phyloP scores from a whole-genome alignment of 2,113 vertebrate genomes.

The Colaptes auratus region DNA sequence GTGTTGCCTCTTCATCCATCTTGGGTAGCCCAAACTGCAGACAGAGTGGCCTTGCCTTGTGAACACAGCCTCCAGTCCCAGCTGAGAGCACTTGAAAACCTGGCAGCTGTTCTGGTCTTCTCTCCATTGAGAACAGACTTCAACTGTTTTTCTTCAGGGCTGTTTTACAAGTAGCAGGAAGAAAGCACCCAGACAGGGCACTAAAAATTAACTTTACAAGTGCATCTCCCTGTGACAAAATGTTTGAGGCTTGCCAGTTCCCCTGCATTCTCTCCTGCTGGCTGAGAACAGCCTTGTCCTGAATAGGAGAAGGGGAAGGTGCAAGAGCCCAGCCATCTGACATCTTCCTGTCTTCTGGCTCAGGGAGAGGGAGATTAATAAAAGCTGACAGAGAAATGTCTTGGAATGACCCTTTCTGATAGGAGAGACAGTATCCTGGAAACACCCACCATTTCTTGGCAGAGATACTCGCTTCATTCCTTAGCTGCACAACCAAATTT shows the following conservation, averaged over 20 bases:
- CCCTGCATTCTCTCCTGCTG: neutral
- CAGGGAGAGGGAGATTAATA: neutral
- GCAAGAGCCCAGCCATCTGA: conserved; percentile 11
- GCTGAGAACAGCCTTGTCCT: conserved; percentile 10
- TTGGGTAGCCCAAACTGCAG: neutral
- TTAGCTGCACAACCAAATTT: neutral
- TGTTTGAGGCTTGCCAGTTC: conserved; percentile 29
- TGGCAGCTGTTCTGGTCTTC: neutral
- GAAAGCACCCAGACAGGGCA: neutral
- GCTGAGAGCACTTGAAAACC: neutral
- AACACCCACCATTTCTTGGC: conserved; percentile 27
- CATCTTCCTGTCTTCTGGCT: conserved; percentile 28
- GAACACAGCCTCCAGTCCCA: neutral
- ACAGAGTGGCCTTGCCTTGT: neutral
- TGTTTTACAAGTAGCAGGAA: neutral
- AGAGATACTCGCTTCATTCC: neutral
- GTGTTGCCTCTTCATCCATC: neutral
- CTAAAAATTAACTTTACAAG: neutral
- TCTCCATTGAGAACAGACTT: neutral
- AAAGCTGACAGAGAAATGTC: conserved; percentile 33
- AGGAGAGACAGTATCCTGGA: conserved; percentile 23
- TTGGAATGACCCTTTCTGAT: conserved; percentile 38
- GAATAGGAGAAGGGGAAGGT: neutral
- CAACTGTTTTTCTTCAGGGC: neutral
- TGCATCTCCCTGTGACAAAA: neutral